Evolutionary conservation across 2,888 invertebrate genomes (phyloP), one percentile per base, ranked within the genome.

Genomic region (Malachius bipustulatus): DNA sequence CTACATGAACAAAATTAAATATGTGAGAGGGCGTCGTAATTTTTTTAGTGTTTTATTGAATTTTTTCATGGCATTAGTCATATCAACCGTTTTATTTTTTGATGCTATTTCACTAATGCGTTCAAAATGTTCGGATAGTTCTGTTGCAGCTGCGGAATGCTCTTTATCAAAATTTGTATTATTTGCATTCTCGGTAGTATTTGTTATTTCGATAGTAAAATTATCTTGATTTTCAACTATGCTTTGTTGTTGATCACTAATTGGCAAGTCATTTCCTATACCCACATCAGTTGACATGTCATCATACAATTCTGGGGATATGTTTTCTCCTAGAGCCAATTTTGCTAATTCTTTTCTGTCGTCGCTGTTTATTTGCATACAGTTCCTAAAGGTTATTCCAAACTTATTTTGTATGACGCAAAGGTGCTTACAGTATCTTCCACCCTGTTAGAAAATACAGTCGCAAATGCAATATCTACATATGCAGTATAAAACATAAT

Each of bases 381-480:
- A 8, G 29, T 28, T 28, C 29, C 6, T 6, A 28, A 28, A 11
- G 11, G 11, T 8, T 28, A 28, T 11, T 28, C 29, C 29, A 28
- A 28, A 28, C 8, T 8, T n/a, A n/a, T 28, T 8, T 28, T 32
- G 14, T 8, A 14, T 16, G 14, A 16, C 32, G 16, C 32, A 32
- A 13, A 32, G 32, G 16, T 32, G 32, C 11, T 32, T 32, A n/a
- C n/a, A n/a, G n/a, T n/a, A n/a, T n/a, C n/a, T n/a, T n/a, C n/a
- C n/a, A n/a, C n/a, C n/a, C n/a, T n/a, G n/a, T n/a, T n/a, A n/a
- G n/a, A n/a, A n/a, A n/a, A n/a, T n/a, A n/a, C n/a, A n/a, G n/a
- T n/a, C n/a, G 16, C 32, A 32, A 32, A 32, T 16, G 14, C 11
- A 32, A n/a, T 13, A 12, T 16, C 32, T 16, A 32, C 16, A 16